These are phyloP conservation scores for Anodontia alba DNA, from an alignment of 2,888 invertebrate species.

Conservation along the genomic window DNA sequence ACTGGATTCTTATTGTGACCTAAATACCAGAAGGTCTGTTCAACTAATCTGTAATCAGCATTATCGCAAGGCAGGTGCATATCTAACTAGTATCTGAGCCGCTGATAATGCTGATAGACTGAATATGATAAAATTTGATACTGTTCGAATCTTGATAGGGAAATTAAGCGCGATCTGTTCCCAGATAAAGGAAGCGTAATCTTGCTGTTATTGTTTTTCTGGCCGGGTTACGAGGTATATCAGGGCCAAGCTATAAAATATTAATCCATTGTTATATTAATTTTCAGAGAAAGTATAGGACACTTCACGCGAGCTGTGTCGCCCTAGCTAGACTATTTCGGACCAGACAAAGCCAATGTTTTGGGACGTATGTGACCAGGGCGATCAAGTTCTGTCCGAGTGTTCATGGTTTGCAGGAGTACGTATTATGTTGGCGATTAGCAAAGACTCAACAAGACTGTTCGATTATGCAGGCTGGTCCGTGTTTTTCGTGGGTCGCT, in stretches of 20 bases:
- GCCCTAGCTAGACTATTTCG: too few relatives aligned
- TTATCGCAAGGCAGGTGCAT: constrained; percentile 14
- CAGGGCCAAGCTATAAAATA: neutral
- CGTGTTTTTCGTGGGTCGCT: too few relatives aligned
- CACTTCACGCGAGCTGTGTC: too few relatives aligned
- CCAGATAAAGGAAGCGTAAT: neutral
- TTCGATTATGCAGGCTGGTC: too few relatives aligned
- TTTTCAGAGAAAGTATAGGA: too few relatives aligned
- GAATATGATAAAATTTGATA: constrained; percentile 16
- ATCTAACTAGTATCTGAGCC: constrained; percentile 12
- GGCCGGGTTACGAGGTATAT: neutral
- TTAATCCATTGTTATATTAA: constrained; percentile 2
- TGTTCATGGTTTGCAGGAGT: too few relatives aligned
- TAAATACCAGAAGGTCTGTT: neutral
- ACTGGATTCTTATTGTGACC: constrained; percentile 1
- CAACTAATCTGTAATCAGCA: constrained; percentile 11
- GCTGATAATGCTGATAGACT: neutral
- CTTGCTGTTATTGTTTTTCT: constrained; percentile 5
- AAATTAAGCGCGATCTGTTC: constrained; percentile 4
- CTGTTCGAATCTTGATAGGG: constrained; percentile 12
- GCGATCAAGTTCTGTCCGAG: too few relatives aligned
- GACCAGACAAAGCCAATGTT: too few relatives aligned
- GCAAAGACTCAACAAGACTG: too few relatives aligned
- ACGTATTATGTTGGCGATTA: too few relatives aligned
- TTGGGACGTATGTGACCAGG: too few relatives aligned